Percentiles rank a stretch among this genome's conserved stretches.
These are phyloP conservation scores for Mamestra configurata DNA, from an alignment of 1,140 invertebrate species.

Conservation along the genomic window DNA sequence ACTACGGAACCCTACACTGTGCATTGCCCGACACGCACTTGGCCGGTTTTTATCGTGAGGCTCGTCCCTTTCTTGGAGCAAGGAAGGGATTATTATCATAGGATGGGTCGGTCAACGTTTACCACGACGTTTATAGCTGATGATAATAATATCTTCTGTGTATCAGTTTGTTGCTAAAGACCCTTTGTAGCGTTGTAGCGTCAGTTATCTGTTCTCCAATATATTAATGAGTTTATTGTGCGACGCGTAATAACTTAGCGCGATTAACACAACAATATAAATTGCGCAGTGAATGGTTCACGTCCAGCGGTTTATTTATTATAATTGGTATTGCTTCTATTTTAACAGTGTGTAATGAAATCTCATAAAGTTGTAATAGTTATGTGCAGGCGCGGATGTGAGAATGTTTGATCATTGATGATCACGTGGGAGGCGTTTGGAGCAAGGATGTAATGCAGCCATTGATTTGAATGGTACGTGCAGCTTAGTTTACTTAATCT, in stretches of 20 bases:
- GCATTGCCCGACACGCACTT: no score
- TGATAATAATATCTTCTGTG: not conserved
- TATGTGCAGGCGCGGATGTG: constrained; percentile 27
- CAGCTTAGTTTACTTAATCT: not conserved
- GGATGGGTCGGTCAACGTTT: constrained; percentile 10
- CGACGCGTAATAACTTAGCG: constrained; percentile 25
- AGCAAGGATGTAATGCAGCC: not conserved
- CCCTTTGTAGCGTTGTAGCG: constrained; percentile 8
- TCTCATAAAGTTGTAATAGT: constrained; percentile 37
- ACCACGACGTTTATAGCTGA: not conserved
- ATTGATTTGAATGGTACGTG: not conserved
- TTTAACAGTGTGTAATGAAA: constrained; percentile 49
- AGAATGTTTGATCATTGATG: constrained; percentile 30
- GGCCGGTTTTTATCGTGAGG: not conserved
- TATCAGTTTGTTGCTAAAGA: constrained; percentile 35
- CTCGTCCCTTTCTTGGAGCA: not conserved
- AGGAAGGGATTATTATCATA: not conserved
- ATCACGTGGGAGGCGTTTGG: not conserved
- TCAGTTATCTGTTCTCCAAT: constrained; percentile 9
- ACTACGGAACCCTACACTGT: no score
- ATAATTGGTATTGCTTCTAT: constrained; percentile 50
- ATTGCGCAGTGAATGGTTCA: constrained; percentile 23
- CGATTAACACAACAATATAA: constrained; percentile 39
- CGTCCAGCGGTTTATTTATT: constrained; percentile 19
- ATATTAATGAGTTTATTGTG: constrained; percentile 27